Evolutionary conservation across 2,113 vertebrate genomes (phyloP), one percentile per base, ranked within the genome.

Genomic region (Microtus ochrogaster): DNA sequence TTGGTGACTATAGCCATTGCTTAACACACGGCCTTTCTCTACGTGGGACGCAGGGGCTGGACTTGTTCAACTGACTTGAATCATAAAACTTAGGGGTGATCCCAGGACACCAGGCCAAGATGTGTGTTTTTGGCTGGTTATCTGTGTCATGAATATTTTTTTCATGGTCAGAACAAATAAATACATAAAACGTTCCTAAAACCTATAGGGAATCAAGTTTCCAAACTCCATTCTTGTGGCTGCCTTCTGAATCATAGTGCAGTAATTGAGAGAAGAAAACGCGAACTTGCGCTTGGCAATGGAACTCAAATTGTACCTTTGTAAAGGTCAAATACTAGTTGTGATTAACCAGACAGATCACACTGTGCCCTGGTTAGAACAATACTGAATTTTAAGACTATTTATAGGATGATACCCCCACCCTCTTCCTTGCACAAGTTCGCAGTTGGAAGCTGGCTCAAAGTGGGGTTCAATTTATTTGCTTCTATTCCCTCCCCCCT

Each of bases 131-230:
- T 68, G 44, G 30, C 74, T 39, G 21, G 39, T 52, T 49, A 58
- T 6, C 68, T 79, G 55, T 81, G 4, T 90, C 93, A 94, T 87
- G 72, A 93, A 84, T 36, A 68, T 47, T 36, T 52, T 33, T 94
- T 94, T 96, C 86, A 90, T 41, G 91, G 74, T 85, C 33, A 92
- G 93, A 97, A 97, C 86, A 96, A 97, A 97, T 94, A 96, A 97
- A 97, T 96, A 95, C 72, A 91, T 96, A 87, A 95, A 95, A 78
- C 2, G 52, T 95, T 94, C 47, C 84, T 95, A 95, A 98, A 90
- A 97, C 74, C 41, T 5, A 94, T 92, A 98, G 49, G 92, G 97
- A 96, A 73, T 58, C 96, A 68, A 84, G 90, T 93, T 98, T 91
- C 96, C 92, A 96, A 91, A 94, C 97, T 96, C 33, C 52, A 10